A percentile compares a stretch with the other conserved stretches of the same genome.
Evolutionary conservation across 2,888 invertebrate species (phyloP).

Genomic region (Eupeodes luniger): DNA sequence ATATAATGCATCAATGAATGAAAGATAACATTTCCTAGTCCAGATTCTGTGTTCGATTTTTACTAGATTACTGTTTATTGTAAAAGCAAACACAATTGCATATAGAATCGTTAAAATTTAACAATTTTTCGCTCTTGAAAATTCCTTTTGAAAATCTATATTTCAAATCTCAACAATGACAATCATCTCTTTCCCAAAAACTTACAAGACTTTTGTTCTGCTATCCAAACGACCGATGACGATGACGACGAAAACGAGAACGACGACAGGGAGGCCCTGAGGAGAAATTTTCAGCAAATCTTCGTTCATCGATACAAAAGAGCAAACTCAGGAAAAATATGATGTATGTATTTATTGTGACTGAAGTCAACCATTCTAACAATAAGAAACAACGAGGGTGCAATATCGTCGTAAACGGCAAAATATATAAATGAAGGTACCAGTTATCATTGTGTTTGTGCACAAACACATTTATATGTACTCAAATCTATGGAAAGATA

Average conservation of each 20-base stretch:
- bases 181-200: neutral
- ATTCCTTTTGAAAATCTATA: no score
- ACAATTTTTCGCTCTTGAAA: no score
- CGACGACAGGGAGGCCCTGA: neutral
- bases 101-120: no score
- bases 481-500: neutral
- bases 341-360: conserved; percentile 27
- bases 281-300: conserved; percentile 34
- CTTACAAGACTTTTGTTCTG: no score
- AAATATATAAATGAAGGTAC: neutral
- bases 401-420: conserved; percentile 17
- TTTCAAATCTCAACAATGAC: neutral
- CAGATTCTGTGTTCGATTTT: no score
- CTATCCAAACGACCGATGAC: no score
- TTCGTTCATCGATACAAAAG: neutral
- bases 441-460: no score
- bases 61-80: no score
- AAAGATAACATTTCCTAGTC: no score
- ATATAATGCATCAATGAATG: no score
- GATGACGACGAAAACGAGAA: neutral
- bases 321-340: conserved; percentile 21
- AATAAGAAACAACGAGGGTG: conserved; percentile 21
- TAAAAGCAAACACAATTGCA: no score
- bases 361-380: conserved; percentile 43
- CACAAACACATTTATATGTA: neutral